Percentiles rank a stretch among this genome's conserved stretches.
phyloP scores from a whole-genome alignment of 2,797 vertebrate species.

The Microchirus variegatus region DNA sequence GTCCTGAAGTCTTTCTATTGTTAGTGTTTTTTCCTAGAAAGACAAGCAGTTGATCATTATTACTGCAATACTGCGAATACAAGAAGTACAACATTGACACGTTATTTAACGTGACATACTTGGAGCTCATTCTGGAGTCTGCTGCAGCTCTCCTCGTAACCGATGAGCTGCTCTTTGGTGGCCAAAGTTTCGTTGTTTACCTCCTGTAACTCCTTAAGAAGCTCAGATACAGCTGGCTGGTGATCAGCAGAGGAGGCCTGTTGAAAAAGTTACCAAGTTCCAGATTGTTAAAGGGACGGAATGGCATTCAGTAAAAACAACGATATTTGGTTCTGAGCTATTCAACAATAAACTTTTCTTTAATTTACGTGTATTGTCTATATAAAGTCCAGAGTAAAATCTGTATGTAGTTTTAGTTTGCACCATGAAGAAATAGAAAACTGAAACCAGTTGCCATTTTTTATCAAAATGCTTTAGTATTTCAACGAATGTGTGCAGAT shows the following conservation, averaged over 20 bases:
- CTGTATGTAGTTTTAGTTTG: no score
- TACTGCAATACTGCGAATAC: not conserved
- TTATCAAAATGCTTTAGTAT: no score
- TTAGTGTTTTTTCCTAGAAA: constrained; percentile 67
- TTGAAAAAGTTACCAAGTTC: constrained; percentile 16
- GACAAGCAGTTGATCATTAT: constrained; percentile 16
- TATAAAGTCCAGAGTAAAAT: no score
- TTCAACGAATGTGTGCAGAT: no score
- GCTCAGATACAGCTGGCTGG: constrained; percentile 27
- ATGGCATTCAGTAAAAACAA: no score
- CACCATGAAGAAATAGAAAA: no score
- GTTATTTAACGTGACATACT: constrained; percentile 42
- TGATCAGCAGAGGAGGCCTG: constrained; percentile 44
- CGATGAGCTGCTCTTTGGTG: constrained; percentile 84
- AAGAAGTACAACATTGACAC: not conserved
- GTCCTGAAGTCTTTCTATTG: constrained; percentile 59
- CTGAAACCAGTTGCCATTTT: no score
- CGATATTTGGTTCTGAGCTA: no score
- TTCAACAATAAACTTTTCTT: no score
- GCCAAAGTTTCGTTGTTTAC: constrained; percentile 77
- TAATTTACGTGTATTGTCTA: no score
- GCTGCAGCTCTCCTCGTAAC: constrained; percentile 81
- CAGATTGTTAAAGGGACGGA: not conserved
- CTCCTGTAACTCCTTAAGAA: constrained; percentile 73
- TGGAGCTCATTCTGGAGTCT: constrained; percentile 82